phyloP scores from a whole-genome alignment of 2,888 invertebrate genomes.

The Eupeodes luniger region DNA sequence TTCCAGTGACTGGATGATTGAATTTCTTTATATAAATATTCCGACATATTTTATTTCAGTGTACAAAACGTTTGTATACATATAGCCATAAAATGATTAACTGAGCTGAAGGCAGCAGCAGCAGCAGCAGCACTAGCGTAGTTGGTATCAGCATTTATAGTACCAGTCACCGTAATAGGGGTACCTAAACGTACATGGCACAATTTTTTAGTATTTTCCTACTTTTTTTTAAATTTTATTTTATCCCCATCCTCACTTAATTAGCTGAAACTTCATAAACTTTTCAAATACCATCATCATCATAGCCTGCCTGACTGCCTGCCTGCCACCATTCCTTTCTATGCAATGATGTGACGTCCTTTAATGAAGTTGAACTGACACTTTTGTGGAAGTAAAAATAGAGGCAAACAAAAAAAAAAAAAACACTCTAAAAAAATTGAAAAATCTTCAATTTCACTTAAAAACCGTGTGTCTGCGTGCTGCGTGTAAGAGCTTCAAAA shows the following conservation, averaged over 20 bases:
- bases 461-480: constrained; percentile 31
- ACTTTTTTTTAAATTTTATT: background rate
- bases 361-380: constrained; percentile 37
- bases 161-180: constrained; percentile 35
- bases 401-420: background rate
- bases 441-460: constrained; percentile 33
- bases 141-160: constrained; percentile 24
- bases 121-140: background rate
- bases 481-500: constrained; percentile 5
- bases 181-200: constrained; percentile 40
- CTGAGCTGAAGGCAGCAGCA: constrained; percentile 6
- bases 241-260: constrained; percentile 31
- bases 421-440: background rate
- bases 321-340: constrained; percentile 8
- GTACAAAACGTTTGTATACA: background rate
- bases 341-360: background rate
- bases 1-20: too few relatives aligned
- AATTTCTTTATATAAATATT: background rate
- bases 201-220: constrained; percentile 19
- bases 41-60: background rate
- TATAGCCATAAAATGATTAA: constrained; percentile 51
- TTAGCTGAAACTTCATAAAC: constrained; percentile 54
- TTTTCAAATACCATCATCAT: constrained; percentile 39
- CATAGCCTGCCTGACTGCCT: constrained; percentile 9
- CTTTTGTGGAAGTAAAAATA: constrained; percentile 20